Evolutionary conservation across 2,113 vertebrate genomes (phyloP), one percentile per base, ranked within the genome.

Genomic region (Cyprinodon variegatus): DNA sequence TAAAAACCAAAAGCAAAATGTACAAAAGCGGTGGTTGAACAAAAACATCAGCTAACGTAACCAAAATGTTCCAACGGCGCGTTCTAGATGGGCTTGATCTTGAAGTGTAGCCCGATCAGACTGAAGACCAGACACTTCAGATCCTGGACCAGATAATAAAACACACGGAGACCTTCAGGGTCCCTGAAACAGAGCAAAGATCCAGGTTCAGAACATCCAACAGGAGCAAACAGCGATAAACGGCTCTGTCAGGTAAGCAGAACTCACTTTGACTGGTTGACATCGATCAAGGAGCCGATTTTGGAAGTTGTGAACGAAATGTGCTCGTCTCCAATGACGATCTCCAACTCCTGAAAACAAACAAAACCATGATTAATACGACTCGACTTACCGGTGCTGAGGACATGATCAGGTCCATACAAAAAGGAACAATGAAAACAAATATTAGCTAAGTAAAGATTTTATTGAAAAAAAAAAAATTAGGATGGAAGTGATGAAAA

Each of bases 281-380:
- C 98, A 29, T 99, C 98, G 74, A 99, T 99, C 89, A 99, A 94
- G 8, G 98, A 99, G 82, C 98, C 98, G 0, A 99, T 99, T 95
- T 99, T 99, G 84, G 98, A 99, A 0, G 98, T 99, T 65, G 98
- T 99, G 79, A 99, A 99, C 79, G 98, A 99, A 91, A 99, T 99
- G 86, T 99, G 98, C 77, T 99, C 98, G 0, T 99, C 98, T n/a
- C 98, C 98, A 0, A 99, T 99, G 75, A 99, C 98, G 6, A 99
- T 99, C 91, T 99, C 98, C 71, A 99, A 94, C 81, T 99, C 98
- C 98, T 99, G 74, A 57, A 9, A 57, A 57, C 20, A 57, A 45
- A 2, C 5, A 57, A 57, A 15, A 53, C 48, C 15, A 61, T 61
- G 14, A 37, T 61, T 8, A 14, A 61, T 14, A 8, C 13, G 15